These are phyloP conservation scores for Clivina fossor DNA, from an alignment of 2,888 invertebrate genomes.

Conservation along the genomic window DNA sequence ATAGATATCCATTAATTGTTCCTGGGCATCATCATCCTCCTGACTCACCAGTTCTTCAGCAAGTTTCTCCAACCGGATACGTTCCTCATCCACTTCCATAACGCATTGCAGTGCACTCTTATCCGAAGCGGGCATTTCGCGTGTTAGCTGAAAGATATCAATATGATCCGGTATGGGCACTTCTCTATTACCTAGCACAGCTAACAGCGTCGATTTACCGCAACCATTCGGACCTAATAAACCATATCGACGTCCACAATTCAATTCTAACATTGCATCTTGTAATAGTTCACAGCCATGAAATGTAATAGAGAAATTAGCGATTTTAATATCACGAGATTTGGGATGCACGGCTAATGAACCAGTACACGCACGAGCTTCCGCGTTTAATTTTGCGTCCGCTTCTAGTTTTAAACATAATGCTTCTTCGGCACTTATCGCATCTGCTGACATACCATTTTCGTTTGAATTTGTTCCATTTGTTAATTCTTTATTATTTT, in stretches of 20 bases:
- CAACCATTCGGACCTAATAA: slow-evolving; percentile 97
- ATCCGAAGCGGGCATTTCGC: slow-evolving; percentile 98
- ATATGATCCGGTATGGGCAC: slow-evolving; percentile 96
- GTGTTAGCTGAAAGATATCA: slow-evolving; percentile 94
- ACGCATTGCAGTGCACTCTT: slow-evolving; percentile 95
- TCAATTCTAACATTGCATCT: slow-evolving; percentile 95
- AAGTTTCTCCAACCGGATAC: slow-evolving; percentile 85
- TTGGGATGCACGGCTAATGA: slow-evolving; percentile 93
- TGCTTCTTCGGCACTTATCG: slow-evolving; percentile 77
- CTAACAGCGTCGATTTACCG: slow-evolving; percentile 94
- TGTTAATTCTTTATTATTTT: slow-evolving; percentile 40
- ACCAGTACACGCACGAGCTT: slow-evolving; percentile 92
- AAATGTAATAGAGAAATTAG: slow-evolving; percentile 95
- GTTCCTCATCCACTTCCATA: slow-evolving; percentile 97
- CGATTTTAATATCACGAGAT: slow-evolving; percentile 94
- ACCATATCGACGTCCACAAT: slow-evolving; percentile 96
- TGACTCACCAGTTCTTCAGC: slow-evolving; percentile 86
- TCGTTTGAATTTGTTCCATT: slow-evolving; percentile 35
- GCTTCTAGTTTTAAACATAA: slow-evolving; percentile 84
- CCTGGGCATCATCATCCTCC: slow-evolving; percentile 90
- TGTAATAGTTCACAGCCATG: slow-evolving; percentile 95
- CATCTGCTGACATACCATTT: slow-evolving; percentile 53
- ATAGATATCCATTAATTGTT: slow-evolving; percentile 96
- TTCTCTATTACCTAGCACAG: slow-evolving; percentile 89
- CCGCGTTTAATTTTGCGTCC: slow-evolving; percentile 90